These are phyloP conservation scores for Hydropotes inermis DNA, from an alignment of 2,113 vertebrate genomes.

Conservation along the genomic window DNA sequence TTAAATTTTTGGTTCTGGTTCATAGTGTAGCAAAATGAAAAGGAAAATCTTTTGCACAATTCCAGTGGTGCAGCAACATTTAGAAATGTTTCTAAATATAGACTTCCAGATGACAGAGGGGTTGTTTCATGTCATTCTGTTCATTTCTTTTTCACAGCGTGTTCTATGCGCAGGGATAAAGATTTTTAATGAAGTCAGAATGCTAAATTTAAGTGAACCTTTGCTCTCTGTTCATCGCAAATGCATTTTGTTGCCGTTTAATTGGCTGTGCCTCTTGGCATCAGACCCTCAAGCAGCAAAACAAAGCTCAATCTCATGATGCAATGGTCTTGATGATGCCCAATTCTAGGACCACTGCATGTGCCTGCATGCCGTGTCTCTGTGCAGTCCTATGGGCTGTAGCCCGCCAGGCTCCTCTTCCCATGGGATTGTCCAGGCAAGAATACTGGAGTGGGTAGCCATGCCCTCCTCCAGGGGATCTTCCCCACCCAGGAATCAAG, in stretches of 20 bases:
- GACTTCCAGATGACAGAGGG: slow-evolving; percentile 60
- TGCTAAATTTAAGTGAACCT: slow-evolving; percentile 61
- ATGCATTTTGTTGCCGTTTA: slow-evolving; percentile 39
- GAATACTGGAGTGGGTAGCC: background rate
- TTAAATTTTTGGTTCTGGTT: slow-evolving; percentile 60
- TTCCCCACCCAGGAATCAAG: background rate
- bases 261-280: slow-evolving; percentile 51
- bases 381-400: background rate
- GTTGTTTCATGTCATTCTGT: slow-evolving; percentile 49
- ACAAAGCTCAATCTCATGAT: background rate
- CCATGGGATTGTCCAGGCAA: background rate
- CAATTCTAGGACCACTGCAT: background rate
- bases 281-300: slow-evolving; percentile 36
- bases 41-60: slow-evolving; percentile 49
- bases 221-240: slow-evolving; percentile 42
- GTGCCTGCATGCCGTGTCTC: background rate
- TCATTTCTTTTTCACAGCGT: slow-evolving; percentile 68
- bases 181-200: slow-evolving; percentile 43
- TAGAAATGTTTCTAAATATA: slow-evolving; percentile 65
- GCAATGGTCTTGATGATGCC: background rate
- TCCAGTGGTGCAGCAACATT: slow-evolving; percentile 46
- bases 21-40: slow-evolving; percentile 47
- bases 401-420: background rate
- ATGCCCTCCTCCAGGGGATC: background rate
- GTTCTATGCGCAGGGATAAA: slow-evolving; percentile 31